Evolutionary conservation across 2,797 vertebrate genomes (phyloP).

Genomic region (Catostomus latipinnis): DNA sequence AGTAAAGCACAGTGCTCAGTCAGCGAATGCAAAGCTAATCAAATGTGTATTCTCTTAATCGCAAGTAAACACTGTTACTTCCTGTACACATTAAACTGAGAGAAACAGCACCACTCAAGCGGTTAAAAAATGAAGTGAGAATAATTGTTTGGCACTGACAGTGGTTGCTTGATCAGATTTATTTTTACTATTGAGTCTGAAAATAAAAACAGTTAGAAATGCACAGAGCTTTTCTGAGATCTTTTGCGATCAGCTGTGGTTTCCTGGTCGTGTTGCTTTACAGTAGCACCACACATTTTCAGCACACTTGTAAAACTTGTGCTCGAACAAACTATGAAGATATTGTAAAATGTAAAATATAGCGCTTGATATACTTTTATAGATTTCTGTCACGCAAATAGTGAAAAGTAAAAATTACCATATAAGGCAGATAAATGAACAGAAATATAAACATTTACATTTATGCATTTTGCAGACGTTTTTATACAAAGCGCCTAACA

Average conservation of each 20-base stretch:
- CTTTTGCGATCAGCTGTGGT: constrained; percentile 14
- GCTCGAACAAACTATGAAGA: not conserved
- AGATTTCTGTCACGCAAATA: not conserved
- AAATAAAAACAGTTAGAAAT: not conserved
- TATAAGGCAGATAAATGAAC: not conserved
- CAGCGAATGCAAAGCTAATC: too few species aligned
- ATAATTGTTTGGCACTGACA: not conserved
- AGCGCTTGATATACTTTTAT: not conserved
- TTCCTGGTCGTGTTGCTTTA: constrained; percentile 32
- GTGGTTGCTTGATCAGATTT: not conserved
- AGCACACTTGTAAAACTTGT: not conserved
- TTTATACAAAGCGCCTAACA: too few species aligned
- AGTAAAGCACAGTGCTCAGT: too few species aligned
- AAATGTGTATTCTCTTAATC: not conserved
- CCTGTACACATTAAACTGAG: not conserved
- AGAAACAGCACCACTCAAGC: not conserved
- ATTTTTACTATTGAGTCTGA: not conserved
- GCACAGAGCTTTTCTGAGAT: not conserved
- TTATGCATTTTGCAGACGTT: too few species aligned
- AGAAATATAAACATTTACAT: too few species aligned
- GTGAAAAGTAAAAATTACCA: not conserved
- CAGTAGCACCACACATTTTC: not conserved
- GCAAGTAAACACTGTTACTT: not conserved
- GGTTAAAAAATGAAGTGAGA: constrained; percentile 10
- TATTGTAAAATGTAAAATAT: not conserved